phyloP scores from a whole-genome alignment of 2,797 vertebrate genomes.

The Antennarius maculatus region DNA sequence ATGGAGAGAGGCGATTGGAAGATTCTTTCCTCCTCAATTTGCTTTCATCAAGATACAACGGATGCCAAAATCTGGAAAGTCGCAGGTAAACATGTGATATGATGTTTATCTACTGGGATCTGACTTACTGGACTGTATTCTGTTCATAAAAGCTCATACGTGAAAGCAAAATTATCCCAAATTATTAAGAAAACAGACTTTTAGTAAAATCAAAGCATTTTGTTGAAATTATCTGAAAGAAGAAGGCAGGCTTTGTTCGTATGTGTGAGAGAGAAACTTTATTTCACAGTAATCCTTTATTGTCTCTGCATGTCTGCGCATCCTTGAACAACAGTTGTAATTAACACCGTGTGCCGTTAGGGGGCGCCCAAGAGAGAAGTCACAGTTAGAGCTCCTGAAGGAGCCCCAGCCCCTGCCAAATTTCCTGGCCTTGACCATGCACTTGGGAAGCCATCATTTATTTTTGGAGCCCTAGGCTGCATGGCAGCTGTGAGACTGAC shows the following conservation, averaged over 20 bases:
- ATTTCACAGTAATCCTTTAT: not conserved
- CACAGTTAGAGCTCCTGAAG: slow-evolving; percentile 31
- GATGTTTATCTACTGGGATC: not conserved
- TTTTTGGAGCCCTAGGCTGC: slow-evolving; percentile 77
- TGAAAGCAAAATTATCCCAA: not conserved
- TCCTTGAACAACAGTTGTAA: slow-evolving; percentile 15
- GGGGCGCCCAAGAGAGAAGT: slow-evolving; percentile 44
- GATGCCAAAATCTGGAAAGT: not conserved
- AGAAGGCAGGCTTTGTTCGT: not conserved
- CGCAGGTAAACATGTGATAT: not conserved
- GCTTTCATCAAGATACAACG: slow-evolving; percentile 1
- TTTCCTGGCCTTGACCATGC: slow-evolving; percentile 73
- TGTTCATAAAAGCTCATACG: not conserved
- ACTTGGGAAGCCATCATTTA: slow-evolving; percentile 76
- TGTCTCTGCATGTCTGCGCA: not conserved
- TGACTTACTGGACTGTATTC: not conserved
- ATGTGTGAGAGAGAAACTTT: not conserved
- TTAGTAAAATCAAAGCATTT: not conserved
- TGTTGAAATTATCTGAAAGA: not conserved
- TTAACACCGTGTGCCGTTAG: slow-evolving; percentile 50
- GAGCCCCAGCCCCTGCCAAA: slow-evolving; percentile 63
- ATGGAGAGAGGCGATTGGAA: slow-evolving; percentile 19
- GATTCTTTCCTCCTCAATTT: not conserved
- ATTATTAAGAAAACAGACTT: not conserved
- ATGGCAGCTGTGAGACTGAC: slow-evolving; percentile 72